Evolutionary conservation across 2,113 vertebrate genomes (phyloP).

Genomic region (Alethe castanea): DNA sequence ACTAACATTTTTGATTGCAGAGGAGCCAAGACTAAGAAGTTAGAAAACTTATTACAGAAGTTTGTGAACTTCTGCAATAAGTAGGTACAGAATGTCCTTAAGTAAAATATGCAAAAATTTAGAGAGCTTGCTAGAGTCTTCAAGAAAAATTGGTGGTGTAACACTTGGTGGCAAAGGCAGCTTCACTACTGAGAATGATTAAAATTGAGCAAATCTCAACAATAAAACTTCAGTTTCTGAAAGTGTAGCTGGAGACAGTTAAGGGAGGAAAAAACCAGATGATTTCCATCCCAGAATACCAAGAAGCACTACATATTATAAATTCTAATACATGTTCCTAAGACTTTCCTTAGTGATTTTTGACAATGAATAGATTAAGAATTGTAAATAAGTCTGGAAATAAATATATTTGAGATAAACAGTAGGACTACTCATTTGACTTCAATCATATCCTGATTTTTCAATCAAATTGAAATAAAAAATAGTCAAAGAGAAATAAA

Average conservation of each 20-base stretch:
- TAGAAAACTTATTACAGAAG: neutral
- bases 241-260: neutral
- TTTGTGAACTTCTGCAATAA: neutral
- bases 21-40: neutral
- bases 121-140: neutral
- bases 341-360: neutral
- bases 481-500: neutral
- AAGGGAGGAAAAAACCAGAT: neutral
- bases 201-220: neutral
- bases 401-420: neutral
- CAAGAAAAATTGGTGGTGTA: neutral
- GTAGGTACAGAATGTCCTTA: neutral
- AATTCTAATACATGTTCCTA: neutral
- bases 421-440: neutral
- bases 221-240: neutral
- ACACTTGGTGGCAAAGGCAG: neutral
- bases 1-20: neutral
- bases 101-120: neutral
- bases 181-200: neutral
- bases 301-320: neutral
- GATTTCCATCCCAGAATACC: neutral
- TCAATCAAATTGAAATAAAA: neutral
- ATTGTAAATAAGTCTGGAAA: neutral
- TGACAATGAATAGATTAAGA: neutral
- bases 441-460: neutral